Percentiles rank a stretch among this genome's conserved stretches.
These are phyloP conservation scores for Stomorhina lunata DNA, from an alignment of 2,888 invertebrate species.

Conservation along the genomic window DNA sequence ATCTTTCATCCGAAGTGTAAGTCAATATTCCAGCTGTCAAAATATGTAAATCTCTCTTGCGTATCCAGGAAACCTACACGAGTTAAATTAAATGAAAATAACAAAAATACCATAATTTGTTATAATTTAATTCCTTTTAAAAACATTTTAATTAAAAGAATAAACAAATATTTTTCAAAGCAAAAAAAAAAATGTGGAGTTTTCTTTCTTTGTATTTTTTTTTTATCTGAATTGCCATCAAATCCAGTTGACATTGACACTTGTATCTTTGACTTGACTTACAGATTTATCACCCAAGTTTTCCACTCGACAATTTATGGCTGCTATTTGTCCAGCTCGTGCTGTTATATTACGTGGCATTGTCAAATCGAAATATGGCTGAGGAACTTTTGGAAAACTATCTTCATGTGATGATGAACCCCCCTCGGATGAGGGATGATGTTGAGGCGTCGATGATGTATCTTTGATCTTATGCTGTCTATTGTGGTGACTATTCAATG, in stretches of 20 bases:
- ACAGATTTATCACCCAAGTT: conserved; percentile 94
- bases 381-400: conserved; percentile 70
- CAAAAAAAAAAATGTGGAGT: background rate
- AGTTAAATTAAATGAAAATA: conserved; percentile 57
- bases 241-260: conserved; percentile 33
- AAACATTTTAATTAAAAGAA: too few species aligned
- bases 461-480: conserved; percentile 46
- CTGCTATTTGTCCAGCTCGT: conserved; percentile 92
- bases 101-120: conserved; percentile 2
- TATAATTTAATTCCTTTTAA: too few species aligned
- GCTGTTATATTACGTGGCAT: conserved; percentile 92
- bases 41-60: conserved; percentile 93
- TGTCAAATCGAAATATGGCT: conserved; percentile 91
- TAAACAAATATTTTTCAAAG: background rate
- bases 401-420: conserved; percentile 15
- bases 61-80: conserved; percentile 90
- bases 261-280: conserved; percentile 68
- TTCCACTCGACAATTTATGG: conserved; percentile 92
- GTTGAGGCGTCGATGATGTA: conserved; percentile 10
- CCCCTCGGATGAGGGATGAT: conserved; percentile 1
- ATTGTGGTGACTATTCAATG: conserved; percentile 52
- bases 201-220: background rate
- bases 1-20: conserved; percentile 93
- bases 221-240: too few species aligned
- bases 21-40: conserved; percentile 91